phyloP scores from a whole-genome alignment of 2,113 vertebrate species.

The Eira barbara region DNA sequence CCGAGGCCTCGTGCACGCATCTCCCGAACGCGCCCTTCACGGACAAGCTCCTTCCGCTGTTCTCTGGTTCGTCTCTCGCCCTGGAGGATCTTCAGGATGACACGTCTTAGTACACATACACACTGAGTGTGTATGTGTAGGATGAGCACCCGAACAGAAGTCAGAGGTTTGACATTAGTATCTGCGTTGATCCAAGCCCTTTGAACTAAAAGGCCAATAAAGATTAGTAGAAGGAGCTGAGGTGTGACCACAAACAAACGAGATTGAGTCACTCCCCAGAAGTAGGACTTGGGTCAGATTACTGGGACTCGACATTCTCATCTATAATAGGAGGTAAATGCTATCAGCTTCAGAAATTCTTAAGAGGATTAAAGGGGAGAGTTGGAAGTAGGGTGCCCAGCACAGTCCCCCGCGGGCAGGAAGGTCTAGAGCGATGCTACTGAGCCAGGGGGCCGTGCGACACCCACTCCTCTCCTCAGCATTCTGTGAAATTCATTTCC shows the following conservation, averaged over 20 bases:
- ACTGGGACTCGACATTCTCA: background rate
- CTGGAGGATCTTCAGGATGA: background rate
- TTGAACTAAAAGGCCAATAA: background rate
- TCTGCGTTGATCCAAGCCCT: background rate
- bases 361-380: background rate
- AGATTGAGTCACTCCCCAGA: background rate
- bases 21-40: background rate
- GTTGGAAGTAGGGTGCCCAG: background rate
- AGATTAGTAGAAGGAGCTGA: background rate
- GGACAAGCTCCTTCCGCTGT: background rate
- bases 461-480: background rate
- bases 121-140: background rate
- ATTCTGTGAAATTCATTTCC: background rate
- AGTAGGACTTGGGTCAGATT: background rate
- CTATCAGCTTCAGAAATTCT: background rate
- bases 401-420: background rate
- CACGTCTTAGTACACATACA: background rate
- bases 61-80: background rate
- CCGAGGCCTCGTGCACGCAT: background rate
- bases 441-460: accelerated
- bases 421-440: too few species aligned
- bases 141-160: background rate
- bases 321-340: background rate
- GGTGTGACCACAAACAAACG: background rate
- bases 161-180: background rate